Percentiles rank a stretch among this genome's conserved stretches.
These are phyloP conservation scores for Megathymus violae DNA, from an alignment of 1,140 invertebrate species.

Conservation along the genomic window DNA sequence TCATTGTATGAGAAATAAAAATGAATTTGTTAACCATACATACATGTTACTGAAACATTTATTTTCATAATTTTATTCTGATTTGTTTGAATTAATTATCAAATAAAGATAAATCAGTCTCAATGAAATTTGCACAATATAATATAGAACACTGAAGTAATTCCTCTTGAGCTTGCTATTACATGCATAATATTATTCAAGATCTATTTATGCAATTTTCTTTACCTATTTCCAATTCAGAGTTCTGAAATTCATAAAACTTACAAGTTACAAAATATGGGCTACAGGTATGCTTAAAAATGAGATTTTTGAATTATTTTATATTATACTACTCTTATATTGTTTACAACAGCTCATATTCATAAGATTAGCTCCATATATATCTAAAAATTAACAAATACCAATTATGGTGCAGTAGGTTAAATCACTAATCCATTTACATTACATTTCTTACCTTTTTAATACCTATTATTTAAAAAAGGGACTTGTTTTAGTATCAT, in stretches of 20 bases:
- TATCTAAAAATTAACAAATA: conserved; percentile 7
- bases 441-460: not conserved
- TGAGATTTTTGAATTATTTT: conserved; percentile 12
- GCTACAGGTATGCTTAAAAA: conserved; percentile 3
- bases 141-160: too few species aligned
- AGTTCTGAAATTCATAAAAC: not conserved
- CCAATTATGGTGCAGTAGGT: conserved; percentile 18
- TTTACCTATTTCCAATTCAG: not conserved
- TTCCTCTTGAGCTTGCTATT: too few species aligned
- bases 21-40: too few species aligned
- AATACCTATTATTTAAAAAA: conserved; percentile 37
- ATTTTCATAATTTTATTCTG: too few species aligned
- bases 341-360: conserved; percentile 72
- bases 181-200: too few species aligned
- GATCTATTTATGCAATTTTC: not conserved
- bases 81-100: too few species aligned
- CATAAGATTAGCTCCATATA: conserved; percentile 78
- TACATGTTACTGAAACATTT: too few species aligned
- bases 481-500: conserved; percentile 22
- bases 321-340: conserved; percentile 36
- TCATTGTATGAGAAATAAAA: too few species aligned
- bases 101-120: too few species aligned
- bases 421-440: too few species aligned
- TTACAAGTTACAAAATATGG: conserved; percentile 1
- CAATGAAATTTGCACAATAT: too few species aligned